A percentile compares a stretch with the other conserved stretches of the same genome.
Conservation (phyloP, 2,888 invertebrate genomes). For the Emmelina monodactyla region DNA sequence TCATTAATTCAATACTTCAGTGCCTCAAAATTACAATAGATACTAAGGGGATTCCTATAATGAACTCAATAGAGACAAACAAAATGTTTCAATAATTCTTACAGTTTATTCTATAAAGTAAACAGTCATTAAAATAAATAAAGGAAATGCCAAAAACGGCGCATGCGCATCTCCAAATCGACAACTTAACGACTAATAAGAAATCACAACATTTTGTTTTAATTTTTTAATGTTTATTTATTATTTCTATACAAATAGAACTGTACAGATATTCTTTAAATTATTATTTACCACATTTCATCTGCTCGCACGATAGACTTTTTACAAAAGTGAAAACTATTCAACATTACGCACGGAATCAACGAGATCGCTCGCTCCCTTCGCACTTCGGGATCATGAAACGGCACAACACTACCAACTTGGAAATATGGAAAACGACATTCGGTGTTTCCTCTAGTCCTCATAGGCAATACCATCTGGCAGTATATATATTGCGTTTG, state of each 20-base stretch:
- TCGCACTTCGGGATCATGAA: slow-evolving; percentile 2
- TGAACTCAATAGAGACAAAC: slow-evolving; percentile 30
- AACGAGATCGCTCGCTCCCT: slow-evolving; percentile 40
- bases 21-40: too few species aligned
- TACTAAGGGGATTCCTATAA: slow-evolving; percentile 7
- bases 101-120: slow-evolving; percentile 62
- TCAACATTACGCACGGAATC: slow-evolving; percentile 57
- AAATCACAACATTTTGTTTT: slow-evolving; percentile 61
- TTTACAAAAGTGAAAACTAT: slow-evolving; percentile 69
- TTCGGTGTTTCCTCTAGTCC: slow-evolving; percentile 1
- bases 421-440: neutral
- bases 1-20: too few species aligned
- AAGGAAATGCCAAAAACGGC: slow-evolving; percentile 42
- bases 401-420: neutral
- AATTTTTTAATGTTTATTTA: slow-evolving; percentile 65
- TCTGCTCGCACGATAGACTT: slow-evolving; percentile 62
- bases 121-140: slow-evolving; percentile 56
- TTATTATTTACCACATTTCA: slow-evolving; percentile 62
- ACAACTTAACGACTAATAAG: slow-evolving; percentile 43
- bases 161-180: slow-evolving; percentile 22
- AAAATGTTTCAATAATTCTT: slow-evolving; percentile 46
- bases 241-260: slow-evolving; percentile 70
- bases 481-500: slow-evolving; percentile 24
- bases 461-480: slow-evolving; percentile 23
- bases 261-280: slow-evolving; percentile 68